A percentile compares a stretch with the other conserved stretches of the same genome.
These are phyloP conservation scores for Torymus auratus DNA, from an alignment of 2,888 invertebrate genomes.

Conservation along the genomic window DNA sequence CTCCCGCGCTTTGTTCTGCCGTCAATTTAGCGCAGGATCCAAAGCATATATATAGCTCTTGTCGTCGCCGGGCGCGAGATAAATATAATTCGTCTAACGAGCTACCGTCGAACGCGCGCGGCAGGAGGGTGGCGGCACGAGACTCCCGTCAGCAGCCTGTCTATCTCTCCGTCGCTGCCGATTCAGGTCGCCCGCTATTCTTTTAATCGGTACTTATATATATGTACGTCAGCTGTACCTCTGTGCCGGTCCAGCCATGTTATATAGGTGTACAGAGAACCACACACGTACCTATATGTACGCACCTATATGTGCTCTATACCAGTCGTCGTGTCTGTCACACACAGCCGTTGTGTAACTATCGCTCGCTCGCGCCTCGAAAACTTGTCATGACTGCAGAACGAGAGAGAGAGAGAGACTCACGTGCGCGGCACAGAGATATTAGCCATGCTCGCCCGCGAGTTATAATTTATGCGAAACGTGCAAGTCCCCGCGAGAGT, in stretches of 20 bases:
- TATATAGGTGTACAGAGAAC: not conserved
- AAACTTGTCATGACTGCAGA: constrained; percentile 39
- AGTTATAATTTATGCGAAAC: constrained; percentile 53
- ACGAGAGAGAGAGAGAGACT: not conserved
- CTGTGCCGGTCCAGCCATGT: too few species aligned
- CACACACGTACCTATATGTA: not conserved
- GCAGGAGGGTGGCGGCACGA: too few species aligned
- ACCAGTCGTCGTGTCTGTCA: too few species aligned
- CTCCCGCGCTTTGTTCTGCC: too few species aligned
- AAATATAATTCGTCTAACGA: constrained; percentile 40
- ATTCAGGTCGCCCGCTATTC: constrained; percentile 58
- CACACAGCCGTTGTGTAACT: not conserved
- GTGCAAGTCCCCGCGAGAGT: constrained; percentile 16
- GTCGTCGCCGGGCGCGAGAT: constrained; percentile 10
- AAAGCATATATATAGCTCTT: not conserved
- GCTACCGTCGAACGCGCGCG: not conserved
- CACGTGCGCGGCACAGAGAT: constrained; percentile 6
- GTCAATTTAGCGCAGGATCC: constrained; percentile 15
- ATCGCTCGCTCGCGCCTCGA: constrained; percentile 13
- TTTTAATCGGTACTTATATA: constrained; percentile 48
- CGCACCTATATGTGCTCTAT: not conserved
- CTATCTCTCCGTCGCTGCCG: constrained; percentile 39
- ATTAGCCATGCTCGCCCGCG: constrained; percentile 19
- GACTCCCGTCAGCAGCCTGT: not conserved
- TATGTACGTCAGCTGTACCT: too few species aligned